Base-by-base conservation (phyloP, 2,888 invertebrate genomes). In the Parnassius apollo region DNA sequence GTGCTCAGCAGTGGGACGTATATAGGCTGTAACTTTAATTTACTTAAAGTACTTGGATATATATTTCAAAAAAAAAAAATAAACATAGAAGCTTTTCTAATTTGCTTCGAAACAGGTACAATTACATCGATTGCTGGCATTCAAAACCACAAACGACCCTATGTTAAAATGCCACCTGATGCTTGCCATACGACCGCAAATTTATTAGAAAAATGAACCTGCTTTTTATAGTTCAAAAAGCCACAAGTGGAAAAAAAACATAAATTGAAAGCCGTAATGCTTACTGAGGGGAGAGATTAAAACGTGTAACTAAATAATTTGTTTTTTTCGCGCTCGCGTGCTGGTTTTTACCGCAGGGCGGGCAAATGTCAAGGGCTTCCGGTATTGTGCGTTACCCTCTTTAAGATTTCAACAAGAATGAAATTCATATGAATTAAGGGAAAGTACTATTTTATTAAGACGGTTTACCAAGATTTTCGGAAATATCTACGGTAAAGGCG, bases 321-420 rank as follows among this genome's bases (percentile, higher is more conserved):
- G 68, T 78, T 88, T 90, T 79, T 90, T 90, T 83, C 75, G 68
- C 64, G 71, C 67, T 83, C 89, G 86, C 88, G 91, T 90, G 89
- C 77, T 74, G 65, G 75, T 68, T 72, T 74, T 81, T 80, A 79
- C 77, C 74, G 71, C 69, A 71, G 71, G 79, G 77, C 76, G 80
- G 78, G 78, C 73, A 73, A 80, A 85, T 83, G 84, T 85, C 83
- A 82, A 81, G 75, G 78, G 76, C 81, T 88, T 90, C 86, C 88
- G 80, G 84, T 70, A 81, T 84, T 83, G 76, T 81, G 71, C 71
- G 71, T 67, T 57, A 77, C 82, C 84, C 84, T 82, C 78, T 72
- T 76, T 77, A 74, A 74, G 70, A 75, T 74, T 74, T 75, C 65
- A 68, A 69, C 65, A 66, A 66, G 70, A 70, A 68, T 56, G 54